Percentiles rank a stretch among this genome's conserved stretches.
These are phyloP conservation scores for Cassiopea andromeda DNA, from an alignment of 30 jellyfish, hydroid and myxozoan genomes.

Conservation along the genomic window DNA sequence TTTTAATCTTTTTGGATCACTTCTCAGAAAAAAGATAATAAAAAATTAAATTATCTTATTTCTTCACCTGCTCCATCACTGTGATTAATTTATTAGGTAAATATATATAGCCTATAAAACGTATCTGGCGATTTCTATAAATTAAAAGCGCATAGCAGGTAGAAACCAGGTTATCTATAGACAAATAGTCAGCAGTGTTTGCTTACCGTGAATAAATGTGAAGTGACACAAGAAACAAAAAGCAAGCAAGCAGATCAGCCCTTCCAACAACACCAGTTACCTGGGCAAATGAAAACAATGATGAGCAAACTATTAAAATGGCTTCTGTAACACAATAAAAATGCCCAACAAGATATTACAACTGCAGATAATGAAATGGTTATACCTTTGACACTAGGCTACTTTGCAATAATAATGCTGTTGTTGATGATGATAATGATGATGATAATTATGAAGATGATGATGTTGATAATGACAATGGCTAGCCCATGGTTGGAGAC, in stretches of 20 bases:
- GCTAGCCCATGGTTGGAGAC: no score
- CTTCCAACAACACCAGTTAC: slow-evolving; percentile 99
- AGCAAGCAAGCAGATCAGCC: slow-evolving; percentile 87
- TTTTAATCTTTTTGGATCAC: no score
- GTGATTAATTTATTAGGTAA: no score
- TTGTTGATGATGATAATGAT: neutral
- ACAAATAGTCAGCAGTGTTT: neutral
- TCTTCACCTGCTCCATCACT: no score
- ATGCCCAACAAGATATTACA: neutral
- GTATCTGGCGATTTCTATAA: no score
- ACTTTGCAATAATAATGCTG: neutral
- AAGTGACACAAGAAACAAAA: slow-evolving; percentile 60
- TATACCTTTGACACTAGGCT: neutral
- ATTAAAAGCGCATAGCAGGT: no score
- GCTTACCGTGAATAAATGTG: slow-evolving; percentile 63
- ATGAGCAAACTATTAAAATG: neutral
- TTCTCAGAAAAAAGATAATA: no score
- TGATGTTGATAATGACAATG: no score
- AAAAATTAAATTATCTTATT: no score
- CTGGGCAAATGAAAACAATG: slow-evolving; percentile 24
- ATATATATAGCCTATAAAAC: no score
- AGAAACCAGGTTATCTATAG: neutral
- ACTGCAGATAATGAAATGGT: neutral
- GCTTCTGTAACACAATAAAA: no score
- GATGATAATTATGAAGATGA: neutral